Conservation (phyloP, 2,888 invertebrate species). For the Abrostola triplasia region DNA sequence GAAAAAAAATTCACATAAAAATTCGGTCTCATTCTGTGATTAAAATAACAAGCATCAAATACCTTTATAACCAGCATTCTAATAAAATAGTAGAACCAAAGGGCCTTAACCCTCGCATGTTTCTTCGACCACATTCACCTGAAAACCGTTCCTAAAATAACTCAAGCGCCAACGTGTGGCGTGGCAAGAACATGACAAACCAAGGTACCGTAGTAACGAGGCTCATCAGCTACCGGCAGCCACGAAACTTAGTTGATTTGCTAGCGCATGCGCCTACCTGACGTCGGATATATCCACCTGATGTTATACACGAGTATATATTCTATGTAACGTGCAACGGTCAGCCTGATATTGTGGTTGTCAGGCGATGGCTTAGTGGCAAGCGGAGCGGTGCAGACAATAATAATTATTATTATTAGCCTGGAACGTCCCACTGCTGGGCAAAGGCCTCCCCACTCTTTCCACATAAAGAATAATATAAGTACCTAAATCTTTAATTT, state of each 20-base stretch:
- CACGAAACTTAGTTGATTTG: slow-evolving; percentile 58
- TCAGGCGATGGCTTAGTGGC: slow-evolving; percentile 1
- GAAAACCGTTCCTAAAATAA: slow-evolving; percentile 45
- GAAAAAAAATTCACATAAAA: too few relatives aligned
- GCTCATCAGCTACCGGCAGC: slow-evolving; percentile 50
- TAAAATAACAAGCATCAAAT: slow-evolving; percentile 10
- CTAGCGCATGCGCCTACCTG: slow-evolving; percentile 33
- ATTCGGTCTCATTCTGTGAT: too few relatives aligned
- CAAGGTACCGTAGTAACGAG: slow-evolving; percentile 52
- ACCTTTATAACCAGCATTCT: too few relatives aligned
- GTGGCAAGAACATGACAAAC: slow-evolving; percentile 37
- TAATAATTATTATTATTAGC: too few relatives aligned
- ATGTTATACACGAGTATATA: slow-evolving; percentile 54
- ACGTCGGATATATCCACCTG: slow-evolving; percentile 58
- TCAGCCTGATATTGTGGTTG: slow-evolving; percentile 50
- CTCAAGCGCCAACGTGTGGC: slow-evolving; percentile 19
- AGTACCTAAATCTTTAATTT: too few relatives aligned
- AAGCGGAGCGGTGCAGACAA: not conserved
- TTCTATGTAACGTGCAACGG: slow-evolving; percentile 38
- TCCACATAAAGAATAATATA: too few relatives aligned
- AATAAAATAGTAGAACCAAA: not conserved
- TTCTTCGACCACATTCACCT: slow-evolving; percentile 22
- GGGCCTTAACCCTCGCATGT: slow-evolving; percentile 28
- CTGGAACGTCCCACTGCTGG: too few relatives aligned
- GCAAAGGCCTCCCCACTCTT: too few relatives aligned